Evolutionary conservation across 2,113 vertebrate species (phyloP), one percentile per base, ranked within the genome.

Genomic region (Caranx melampygus): DNA sequence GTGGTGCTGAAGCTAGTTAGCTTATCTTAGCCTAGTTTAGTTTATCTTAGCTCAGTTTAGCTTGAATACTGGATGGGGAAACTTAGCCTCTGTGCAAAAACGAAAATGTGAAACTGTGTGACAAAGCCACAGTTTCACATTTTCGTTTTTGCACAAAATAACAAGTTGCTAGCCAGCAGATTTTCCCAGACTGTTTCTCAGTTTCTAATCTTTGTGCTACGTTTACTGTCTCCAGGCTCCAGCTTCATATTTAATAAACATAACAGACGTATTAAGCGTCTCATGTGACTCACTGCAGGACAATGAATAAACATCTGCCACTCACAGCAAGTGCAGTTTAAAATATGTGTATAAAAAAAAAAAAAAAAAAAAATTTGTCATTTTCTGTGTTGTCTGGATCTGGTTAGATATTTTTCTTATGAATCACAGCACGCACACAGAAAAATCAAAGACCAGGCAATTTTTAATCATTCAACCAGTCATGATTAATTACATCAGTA

Each of bases 381-480:
- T 2, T 13, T 42, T 42, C n/a, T 55, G 11, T 31, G n/a, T 15
- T 2, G 12, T 8, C 55, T 31, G 52, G 1, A 58, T 60, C 26
- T 3, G 14, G 9, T 14, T 10, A 4, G 15, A 58, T 34, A 7
- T 71, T 7, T 6, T 59, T 14, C 5, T 55, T 47, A 21, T 33
- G 3, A 13, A 68, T 12, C 4, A 59, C 6, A 14, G 6, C 14
- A 76, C 47, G 47, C 68, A 35, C 13, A 54, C 13, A 15, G 35
- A 34, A 9, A 79, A 67, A 82, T 89, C 49, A 84, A 91, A 92
- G 78, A 92, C 62, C 85, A 90, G 81, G 84, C 73, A 89, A 81
- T 81, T 93, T 93, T 94, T 92, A 89, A 87, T 94, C 21, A 74
- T 88, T 78, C 75, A 68, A 81, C 84, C 83, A 88, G 78, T 83